Evolutionary conservation across 2,797 vertebrate genomes (phyloP).

Genomic region (Basileuterus tristriatus): DNA sequence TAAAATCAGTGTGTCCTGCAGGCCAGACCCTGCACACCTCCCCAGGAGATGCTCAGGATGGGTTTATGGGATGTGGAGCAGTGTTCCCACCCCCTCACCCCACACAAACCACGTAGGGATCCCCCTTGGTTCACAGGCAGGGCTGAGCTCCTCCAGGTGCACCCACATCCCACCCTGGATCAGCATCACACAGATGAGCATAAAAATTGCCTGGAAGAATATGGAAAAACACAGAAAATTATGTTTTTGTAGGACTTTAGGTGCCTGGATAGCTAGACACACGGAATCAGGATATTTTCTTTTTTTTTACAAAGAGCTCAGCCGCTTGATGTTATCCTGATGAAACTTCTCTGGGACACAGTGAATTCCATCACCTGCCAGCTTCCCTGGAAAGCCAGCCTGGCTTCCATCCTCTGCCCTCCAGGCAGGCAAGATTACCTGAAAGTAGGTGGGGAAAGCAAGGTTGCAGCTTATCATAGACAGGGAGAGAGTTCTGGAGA

Average conservation of each 20-base stretch:
- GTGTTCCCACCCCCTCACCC: background rate
- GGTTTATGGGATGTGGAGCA: background rate
- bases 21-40: background rate
- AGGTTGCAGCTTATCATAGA: background rate
- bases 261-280: background rate
- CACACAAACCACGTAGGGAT: accelerated
- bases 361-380: background rate
- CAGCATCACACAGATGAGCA: background rate
- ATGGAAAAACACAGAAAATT: background rate
- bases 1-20: accelerated
- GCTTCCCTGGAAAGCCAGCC: background rate
- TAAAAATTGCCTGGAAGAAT: background rate
- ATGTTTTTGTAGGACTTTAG: background rate
- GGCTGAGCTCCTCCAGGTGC: accelerated
- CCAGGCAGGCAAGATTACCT: background rate
- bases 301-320: background rate
- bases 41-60: background rate
- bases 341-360: background rate
- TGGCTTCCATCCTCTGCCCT: background rate
- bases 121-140: background rate
- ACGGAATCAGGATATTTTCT: accelerated
- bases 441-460: background rate
- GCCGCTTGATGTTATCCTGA: background rate
- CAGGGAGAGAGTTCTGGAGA: background rate
- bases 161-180: background rate